Evolutionary conservation across 2,888 invertebrate species (phyloP).

Genomic region (Suillia variegata): DNA sequence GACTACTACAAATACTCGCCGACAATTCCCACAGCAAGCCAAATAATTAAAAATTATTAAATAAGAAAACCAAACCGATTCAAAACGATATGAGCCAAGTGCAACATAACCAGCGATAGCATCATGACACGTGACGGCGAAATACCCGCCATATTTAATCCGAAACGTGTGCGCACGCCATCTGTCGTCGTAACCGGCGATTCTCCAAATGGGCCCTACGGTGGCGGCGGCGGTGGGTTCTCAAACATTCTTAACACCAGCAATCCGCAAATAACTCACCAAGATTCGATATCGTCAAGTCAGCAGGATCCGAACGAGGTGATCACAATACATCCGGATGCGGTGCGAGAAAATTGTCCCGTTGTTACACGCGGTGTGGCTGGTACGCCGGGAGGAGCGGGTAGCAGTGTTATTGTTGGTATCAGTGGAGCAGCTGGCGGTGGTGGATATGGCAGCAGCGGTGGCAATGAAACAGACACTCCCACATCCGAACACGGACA

Average conservation of each 20-base stretch:
- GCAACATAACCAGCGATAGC: slow-evolving; percentile 40
- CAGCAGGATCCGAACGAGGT: slow-evolving; percentile 66
- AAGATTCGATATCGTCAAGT: slow-evolving; percentile 67
- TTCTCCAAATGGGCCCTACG: slow-evolving; percentile 63
- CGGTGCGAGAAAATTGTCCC: slow-evolving; percentile 33
- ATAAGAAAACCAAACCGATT: too few species aligned
- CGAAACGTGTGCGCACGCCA: slow-evolving; percentile 71
- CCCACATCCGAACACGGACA: slow-evolving; percentile 44
- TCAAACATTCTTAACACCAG: slow-evolving; percentile 62
- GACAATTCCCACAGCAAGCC: neutral
- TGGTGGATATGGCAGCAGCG: slow-evolving; percentile 37
- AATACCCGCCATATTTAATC: slow-evolving; percentile 82
- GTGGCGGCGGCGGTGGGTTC: slow-evolving; percentile 61
- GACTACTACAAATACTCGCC: too few species aligned
- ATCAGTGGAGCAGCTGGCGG: slow-evolving; percentile 27
- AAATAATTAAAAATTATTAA: too few species aligned
- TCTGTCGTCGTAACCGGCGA: slow-evolving; percentile 74
- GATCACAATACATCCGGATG: slow-evolving; percentile 55
- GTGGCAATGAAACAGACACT: slow-evolving; percentile 47
- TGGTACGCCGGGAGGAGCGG: slow-evolving; percentile 28
- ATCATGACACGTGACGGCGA: slow-evolving; percentile 78
- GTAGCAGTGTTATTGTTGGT: slow-evolving; percentile 35
- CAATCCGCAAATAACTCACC: slow-evolving; percentile 64
- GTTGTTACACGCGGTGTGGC: slow-evolving; percentile 28
- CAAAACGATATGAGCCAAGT: neutral